Evolutionary conservation across 2,888 invertebrate species (phyloP), one percentile per base, ranked within the genome.

Genomic region (Ornithoptera priamus): DNA sequence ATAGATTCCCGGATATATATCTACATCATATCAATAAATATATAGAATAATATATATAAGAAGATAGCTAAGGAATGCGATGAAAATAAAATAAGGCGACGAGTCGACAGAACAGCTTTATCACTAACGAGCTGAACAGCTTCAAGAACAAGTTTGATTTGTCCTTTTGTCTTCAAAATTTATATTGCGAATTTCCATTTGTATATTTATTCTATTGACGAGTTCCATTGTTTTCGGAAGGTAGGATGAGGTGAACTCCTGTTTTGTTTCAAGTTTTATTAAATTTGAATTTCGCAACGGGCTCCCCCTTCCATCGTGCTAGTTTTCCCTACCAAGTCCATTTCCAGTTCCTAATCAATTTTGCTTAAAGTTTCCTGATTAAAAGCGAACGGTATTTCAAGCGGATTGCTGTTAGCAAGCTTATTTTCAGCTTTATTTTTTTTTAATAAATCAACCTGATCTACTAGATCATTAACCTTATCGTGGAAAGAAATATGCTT

Each of bases 291-390:
- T 46, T 53, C 24, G 62, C 62, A 46, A 62, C 42, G 36, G 57
- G 53, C 12, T 42, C 42, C 53, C 61, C 17, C 22, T 22, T 63
- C n/a, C 22, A 57, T 57, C 62, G 68, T 20, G 57, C 22, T 58
- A 58, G 57, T 58, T 58, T 62, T 20, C n/a, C 17, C 42, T 1
- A 39, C 46, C 42, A 42, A 57, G 68, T 68, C 63, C 58, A 68
- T 68, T 68, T 62, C 62, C 68, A 68, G 62, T 68, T 68, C 62
- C 42, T 68, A 68, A 68, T 68, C 62, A 68, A 68, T 68, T 68
- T 68, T 68, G 58, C 20, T 24, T 62, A 46, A 68, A 68, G 62
- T 68, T 59, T 68, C 62, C 18, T 68, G 68, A 68, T 62, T 67
- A 67, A 67, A 62, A 56, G 67, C 62, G 22, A 62, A 58, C 57